phyloP scores from a whole-genome alignment of 2,797 vertebrate genomes.

The Centroberyx gerrardi region DNA sequence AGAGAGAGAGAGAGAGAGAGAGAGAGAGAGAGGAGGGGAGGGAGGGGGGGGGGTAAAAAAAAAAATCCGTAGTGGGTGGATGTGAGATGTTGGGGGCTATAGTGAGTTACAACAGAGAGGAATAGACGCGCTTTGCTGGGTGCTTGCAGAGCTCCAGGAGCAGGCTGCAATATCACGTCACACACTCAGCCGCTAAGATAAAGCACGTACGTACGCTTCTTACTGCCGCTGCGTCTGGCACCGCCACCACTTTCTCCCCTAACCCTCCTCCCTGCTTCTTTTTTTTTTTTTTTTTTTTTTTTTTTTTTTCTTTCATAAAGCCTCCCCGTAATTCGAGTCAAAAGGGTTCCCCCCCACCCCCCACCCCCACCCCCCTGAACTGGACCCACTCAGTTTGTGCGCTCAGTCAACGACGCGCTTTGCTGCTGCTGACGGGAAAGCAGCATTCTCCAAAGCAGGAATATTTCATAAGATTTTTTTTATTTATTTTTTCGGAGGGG shows the following conservation, averaged over 20 bases:
- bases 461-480: slow-evolving; percentile 64
- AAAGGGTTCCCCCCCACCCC: slow-evolving; percentile 57
- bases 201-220: slow-evolving; percentile 86
- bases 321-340: slow-evolving; percentile 73
- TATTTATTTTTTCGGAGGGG: neutral
- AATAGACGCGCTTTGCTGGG: slow-evolving; percentile 81
- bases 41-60: neutral
- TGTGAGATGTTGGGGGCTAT: slow-evolving; percentile 83
- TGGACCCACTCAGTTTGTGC: slow-evolving; percentile 72
- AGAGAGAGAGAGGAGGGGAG: slow-evolving; percentile 7
- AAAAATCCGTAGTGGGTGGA: slow-evolving; percentile 87
- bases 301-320: slow-evolving; percentile 33
- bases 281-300: neutral
- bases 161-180: slow-evolving; percentile 90
- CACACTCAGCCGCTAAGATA: slow-evolving; percentile 85
- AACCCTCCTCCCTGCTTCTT: slow-evolving; percentile 51
- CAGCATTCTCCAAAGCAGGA: slow-evolving; percentile 55
- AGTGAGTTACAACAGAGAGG: slow-evolving; percentile 85
- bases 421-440: slow-evolving; percentile 35
- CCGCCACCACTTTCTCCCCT: slow-evolving; percentile 74
- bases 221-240: slow-evolving; percentile 84
- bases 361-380: no score
- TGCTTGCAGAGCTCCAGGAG: slow-evolving; percentile 80
- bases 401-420: slow-evolving; percentile 53
- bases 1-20: slow-evolving; percentile 26